These are phyloP conservation scores for Zhengitettix transpicula DNA, from an alignment of 2,888 invertebrate genomes.

Conservation along the genomic window DNA sequence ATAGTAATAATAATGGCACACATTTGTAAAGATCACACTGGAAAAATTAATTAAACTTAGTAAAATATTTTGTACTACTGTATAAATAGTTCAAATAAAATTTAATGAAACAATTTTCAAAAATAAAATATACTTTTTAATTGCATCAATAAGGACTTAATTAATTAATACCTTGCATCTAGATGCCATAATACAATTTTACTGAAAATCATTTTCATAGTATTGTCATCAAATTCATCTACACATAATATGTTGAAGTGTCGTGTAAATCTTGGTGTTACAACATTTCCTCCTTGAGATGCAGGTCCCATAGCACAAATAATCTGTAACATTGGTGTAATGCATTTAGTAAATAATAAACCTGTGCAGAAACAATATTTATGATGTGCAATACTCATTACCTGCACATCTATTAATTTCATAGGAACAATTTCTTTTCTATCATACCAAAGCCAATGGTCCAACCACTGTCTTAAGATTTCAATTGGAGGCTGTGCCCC, in stretches of 20 bases:
- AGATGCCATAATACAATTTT: constrained; percentile 90
- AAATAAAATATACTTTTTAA: too few species aligned
- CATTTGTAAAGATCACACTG: too few species aligned
- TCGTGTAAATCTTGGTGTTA: constrained; percentile 70
- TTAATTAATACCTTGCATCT: constrained; percentile 51
- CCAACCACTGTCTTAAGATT: constrained; percentile 74
- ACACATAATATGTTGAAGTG: constrained; percentile 76
- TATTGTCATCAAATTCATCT: constrained; percentile 76
- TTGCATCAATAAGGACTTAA: too few species aligned
- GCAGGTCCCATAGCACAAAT: constrained; percentile 75
- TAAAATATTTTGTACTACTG: too few species aligned
- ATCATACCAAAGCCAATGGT: constrained; percentile 79
- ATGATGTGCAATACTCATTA: constrained; percentile 20
- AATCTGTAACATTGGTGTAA: constrained; percentile 47
- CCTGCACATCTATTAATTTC: constrained; percentile 70
- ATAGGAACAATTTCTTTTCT: constrained; percentile 61
- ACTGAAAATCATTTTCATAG: constrained; percentile 69
- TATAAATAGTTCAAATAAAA: too few species aligned
- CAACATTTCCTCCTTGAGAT: constrained; percentile 64
- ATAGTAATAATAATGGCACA: too few species aligned
- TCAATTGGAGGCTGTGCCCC: constrained; percentile 94
- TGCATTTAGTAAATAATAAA: too few species aligned
- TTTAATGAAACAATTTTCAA: too few species aligned
- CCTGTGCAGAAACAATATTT: too few species aligned
- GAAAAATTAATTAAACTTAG: too few species aligned